Base-by-base conservation (phyloP, 2,888 invertebrate genomes). In the Caenorhabditis panamensis region DNA sequence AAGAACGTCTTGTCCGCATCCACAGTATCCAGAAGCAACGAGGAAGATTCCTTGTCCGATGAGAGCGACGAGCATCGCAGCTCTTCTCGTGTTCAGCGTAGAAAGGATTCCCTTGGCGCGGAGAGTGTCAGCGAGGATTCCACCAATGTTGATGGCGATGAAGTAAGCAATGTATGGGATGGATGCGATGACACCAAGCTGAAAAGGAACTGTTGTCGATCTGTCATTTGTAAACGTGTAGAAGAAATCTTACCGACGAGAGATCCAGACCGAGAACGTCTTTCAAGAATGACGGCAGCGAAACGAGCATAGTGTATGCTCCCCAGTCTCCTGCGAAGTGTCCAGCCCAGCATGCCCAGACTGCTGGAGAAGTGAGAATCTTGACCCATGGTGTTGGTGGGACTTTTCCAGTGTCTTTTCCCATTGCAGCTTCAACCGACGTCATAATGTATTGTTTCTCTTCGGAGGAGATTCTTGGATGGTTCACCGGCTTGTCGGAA, bases 401-500 rank as follows among this genome's bases (percentile, higher is more conserved):
- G 18, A 88, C 82, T 59, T 83, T 85, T 63, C 75, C 77, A n/a
- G 83, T 82, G 26, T 82, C 64, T 67, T 85, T 87, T 64, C 88
- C 86, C 82, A 84, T 86, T 20, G 83, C 76, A 16, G 83, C 83
- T 31, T 86, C 86, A 13, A 90, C 81, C 3, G 88, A 77, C 1
- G 75, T 59, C 11, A 86, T 73, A 58, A 91, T 91, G 82, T 90
- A 91, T 2, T 84, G 63, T 44, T 77, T 80, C 83, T 93, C 93
- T 5, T 90, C 91, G 1, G 87, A 86, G 0, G 92, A 91, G 71
- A 94, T 93, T 41, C 93, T 90, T 5, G 93, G 93, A 91, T 94
- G 94, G 24, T 91, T 89, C 13, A 92, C 91, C 1, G 94, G 93
- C 18, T 91, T 92, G 81, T 93, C 93, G 84, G 92, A 93, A 28